Base-by-base conservation (phyloP, 64 coral and sea anemone species). In the Stichodactyla helianthus region DNA sequence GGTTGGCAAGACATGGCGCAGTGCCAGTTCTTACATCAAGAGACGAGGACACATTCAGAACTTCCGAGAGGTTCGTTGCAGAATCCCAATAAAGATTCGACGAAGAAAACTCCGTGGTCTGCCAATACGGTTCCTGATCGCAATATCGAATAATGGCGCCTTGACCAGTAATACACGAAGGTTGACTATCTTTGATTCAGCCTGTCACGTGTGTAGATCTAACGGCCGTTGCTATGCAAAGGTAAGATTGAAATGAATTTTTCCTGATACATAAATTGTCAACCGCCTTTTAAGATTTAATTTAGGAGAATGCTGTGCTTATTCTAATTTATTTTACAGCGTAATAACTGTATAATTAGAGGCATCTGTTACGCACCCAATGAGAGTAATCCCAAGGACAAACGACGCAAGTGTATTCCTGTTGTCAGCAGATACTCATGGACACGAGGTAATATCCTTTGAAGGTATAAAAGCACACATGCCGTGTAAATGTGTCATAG, bases 281-380 rank as follows among this genome's bases (percentile, higher is more conserved):
- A 44, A 44, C 35, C 35, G 1, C 35, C 35, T 44, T 44, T 44
- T 44, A 3, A 44, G 35, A 1, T 44, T 44, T 44, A 44, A 44
- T 44, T 44, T 44, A 44, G 35, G 2, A 44, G 35, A 44, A 44
- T 44, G 28, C 28, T 31, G 35, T 44, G 35, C 35, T 44, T 35
- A 20, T 59, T 60, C 5, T 84, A 1, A 19, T 62, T 80, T 80
- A 52, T 57, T 26, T 27, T 53, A 78, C 54, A 96, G 94, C 92
- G 31, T 56, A 90, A 83, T 15, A 93, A 90, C 70, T 96, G 94
- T 76, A 35, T 90, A 28, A 96, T 96, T 18, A 87, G 87, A 57
- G 94, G 94, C 18, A 86, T 93, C 44, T 96, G 94, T 70, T 96
- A 96, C 50, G 88, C 88, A 28, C 83, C 90, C 35, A 92, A 96